phyloP scores from a whole-genome alignment of 2,113 vertebrate species.

The Tauraco erythrolophus region DNA sequence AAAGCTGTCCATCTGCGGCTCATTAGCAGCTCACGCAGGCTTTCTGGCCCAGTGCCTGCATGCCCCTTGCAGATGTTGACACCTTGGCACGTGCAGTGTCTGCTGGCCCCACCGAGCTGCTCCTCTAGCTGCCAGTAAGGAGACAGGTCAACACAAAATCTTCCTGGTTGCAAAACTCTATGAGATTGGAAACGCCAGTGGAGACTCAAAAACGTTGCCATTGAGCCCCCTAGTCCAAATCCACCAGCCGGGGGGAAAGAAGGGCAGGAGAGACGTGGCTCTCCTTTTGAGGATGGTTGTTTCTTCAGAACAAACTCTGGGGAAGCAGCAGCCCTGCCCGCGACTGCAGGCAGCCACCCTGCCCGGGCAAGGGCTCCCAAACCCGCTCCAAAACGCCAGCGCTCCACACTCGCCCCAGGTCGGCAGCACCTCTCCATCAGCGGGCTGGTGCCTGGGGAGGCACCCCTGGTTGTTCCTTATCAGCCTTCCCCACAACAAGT shows the following conservation, averaged over 20 bases:
- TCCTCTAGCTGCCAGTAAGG: background rate
- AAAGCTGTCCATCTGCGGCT: background rate
- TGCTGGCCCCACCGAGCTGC: rapidly evolving
- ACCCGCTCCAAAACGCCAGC: background rate
- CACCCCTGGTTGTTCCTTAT: slow-evolving; percentile 26
- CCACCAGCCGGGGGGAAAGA: background rate
- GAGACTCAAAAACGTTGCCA: background rate
- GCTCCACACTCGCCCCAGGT: rapidly evolving
- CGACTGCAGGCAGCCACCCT: slow-evolving; percentile 31
- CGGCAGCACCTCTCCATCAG: background rate
- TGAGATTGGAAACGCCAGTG: rapidly evolving
- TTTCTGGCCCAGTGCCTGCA: background rate
- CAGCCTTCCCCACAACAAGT: slow-evolving; percentile 39
- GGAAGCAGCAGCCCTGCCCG: slow-evolving; percentile 23
- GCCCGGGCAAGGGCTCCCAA: background rate
- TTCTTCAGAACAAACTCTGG: background rate
- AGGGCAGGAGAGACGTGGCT: background rate
- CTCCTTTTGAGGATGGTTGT: background rate
- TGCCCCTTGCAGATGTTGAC: background rate
- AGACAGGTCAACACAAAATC: background rate
- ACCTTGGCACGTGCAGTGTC: background rate
- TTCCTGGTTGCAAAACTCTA: background rate
- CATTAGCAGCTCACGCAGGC: background rate
- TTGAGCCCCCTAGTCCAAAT: background rate
- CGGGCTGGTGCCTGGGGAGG: background rate